These are phyloP conservation scores for Prorops nasuta DNA, from an alignment of 1,140 invertebrate species.

Conservation along the genomic window DNA sequence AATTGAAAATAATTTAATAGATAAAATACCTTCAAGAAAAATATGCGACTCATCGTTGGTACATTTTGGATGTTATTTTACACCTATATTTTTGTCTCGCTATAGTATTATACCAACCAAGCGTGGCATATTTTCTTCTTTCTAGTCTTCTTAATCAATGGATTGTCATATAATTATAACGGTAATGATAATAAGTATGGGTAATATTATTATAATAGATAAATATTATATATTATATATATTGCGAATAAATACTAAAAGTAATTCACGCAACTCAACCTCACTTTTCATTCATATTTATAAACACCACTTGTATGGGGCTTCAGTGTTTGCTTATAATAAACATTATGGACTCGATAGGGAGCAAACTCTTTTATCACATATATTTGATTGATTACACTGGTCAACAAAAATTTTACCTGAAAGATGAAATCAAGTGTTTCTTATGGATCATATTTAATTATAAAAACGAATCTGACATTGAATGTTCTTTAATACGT, in stretches of 20 bases:
- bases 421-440: not conserved
- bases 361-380: conserved; percentile 18
- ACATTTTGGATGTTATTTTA: conserved; percentile 33
- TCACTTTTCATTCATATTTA: not conserved
- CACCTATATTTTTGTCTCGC: conserved; percentile 54
- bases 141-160: conserved; percentile 10
- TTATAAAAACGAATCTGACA: no score
- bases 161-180: conserved; percentile 14
- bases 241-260: not conserved
- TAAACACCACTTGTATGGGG: not conserved
- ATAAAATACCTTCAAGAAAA: conserved; percentile 32
- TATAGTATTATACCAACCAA: conserved; percentile 38
- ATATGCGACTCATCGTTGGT: conserved; percentile 41
- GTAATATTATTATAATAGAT: conserved; percentile 31
- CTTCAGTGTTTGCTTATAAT: not conserved
- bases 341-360: conserved; percentile 14
- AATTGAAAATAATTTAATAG: conserved; percentile 34
- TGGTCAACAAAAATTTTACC: not conserved
- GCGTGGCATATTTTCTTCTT: conserved; percentile 33
- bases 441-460: no score
- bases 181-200: conserved; percentile 23
- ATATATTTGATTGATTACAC: conserved; percentile 2
- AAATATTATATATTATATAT: conserved; percentile 18
- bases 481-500: no score
- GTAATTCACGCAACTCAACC: not conserved